These are phyloP conservation scores for Drosophila ezoana DNA, from an alignment of 2,888 invertebrate species.

Conservation along the genomic window DNA sequence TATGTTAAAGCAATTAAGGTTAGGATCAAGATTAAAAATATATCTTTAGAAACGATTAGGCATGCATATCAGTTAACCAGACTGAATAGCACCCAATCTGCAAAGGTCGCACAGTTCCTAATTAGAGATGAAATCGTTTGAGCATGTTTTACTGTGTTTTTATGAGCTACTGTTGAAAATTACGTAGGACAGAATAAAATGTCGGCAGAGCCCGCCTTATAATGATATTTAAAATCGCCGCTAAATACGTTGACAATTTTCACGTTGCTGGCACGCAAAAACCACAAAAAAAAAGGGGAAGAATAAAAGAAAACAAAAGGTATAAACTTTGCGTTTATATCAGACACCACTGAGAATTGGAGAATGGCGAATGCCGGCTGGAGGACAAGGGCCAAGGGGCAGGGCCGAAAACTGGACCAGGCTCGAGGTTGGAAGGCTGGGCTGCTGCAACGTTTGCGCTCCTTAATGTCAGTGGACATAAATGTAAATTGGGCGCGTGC, in stretches of 20 bases:
- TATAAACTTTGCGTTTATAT: constrained; percentile 56
- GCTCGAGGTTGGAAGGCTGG: constrained; percentile 26
- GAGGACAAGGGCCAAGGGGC: neutral
- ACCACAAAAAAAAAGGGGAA: neutral
- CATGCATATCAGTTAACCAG: neutral
- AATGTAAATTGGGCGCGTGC: constrained; percentile 85
- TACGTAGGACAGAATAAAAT: constrained; percentile 63
- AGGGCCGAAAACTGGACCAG: constrained; percentile 52
- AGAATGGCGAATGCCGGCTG: constrained; percentile 15
- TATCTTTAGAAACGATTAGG: no score
- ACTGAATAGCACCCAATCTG: neutral
- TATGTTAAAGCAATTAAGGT: no score
- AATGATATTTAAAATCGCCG: constrained; percentile 78
- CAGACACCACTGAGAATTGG: constrained; percentile 58
- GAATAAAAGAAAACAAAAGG: constrained; percentile 10
- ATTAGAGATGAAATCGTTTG: constrained; percentile 42
- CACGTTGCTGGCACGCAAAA: constrained; percentile 61
- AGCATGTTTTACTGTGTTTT: constrained; percentile 41
- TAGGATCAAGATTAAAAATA: no score
- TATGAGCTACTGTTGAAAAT: constrained; percentile 69
- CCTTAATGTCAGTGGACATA: constrained; percentile 84
- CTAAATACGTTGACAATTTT: constrained; percentile 79
- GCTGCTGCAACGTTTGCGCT: constrained; percentile 67
- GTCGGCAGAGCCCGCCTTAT: constrained; percentile 50
- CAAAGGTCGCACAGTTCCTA: constrained; percentile 20